phyloP scores from a whole-genome alignment of 1,140 invertebrate genomes.

The Sitobion miscanthi region DNA sequence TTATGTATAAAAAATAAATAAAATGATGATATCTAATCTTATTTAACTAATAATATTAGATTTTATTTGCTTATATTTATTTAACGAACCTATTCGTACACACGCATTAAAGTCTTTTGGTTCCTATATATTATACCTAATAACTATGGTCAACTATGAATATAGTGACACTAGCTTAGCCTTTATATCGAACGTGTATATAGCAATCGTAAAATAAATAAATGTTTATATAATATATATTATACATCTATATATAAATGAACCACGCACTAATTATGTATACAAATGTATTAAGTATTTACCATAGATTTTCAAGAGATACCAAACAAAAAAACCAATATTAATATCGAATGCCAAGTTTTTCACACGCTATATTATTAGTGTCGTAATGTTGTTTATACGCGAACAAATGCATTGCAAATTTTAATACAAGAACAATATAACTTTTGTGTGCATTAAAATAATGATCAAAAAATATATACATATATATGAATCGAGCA shows the following conservation, averaged over 20 bases:
- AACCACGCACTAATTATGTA: neutral
- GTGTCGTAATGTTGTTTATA: neutral
- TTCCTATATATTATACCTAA: neutral
- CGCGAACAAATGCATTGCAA: neutral
- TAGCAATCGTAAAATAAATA: neutral
- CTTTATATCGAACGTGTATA: neutral
- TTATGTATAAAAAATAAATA: neutral
- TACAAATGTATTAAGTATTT: neutral
- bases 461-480: neutral
- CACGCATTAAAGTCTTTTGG: neutral
- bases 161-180: neutral
- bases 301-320: neutral
- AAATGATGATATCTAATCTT: neutral
- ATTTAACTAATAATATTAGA: neutral
- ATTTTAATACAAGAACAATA: constrained; percentile 8
- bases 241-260: neutral
- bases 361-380: neutral
- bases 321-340: neutral
- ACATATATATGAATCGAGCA: neutral
- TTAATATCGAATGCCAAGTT: neutral
- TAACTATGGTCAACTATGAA: neutral
- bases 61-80: neutral
- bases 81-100: neutral
- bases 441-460: neutral
- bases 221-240: neutral